A percentile compares a stretch with the other conserved stretches of the same genome.
Conservation (phyloP, 2,888 invertebrate genomes). For the Phania funesta region DNA sequence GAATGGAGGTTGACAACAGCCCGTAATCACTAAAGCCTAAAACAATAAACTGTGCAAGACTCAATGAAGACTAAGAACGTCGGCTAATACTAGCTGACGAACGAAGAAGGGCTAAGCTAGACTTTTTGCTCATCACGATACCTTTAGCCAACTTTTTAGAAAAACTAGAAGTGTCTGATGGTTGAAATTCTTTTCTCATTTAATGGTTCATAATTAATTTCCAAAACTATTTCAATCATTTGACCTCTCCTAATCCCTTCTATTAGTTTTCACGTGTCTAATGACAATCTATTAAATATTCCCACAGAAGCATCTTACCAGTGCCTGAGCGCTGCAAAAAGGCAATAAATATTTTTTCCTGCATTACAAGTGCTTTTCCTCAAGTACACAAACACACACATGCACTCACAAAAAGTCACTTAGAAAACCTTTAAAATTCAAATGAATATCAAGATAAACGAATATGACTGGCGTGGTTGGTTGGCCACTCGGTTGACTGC, state of each 20-base stretch:
- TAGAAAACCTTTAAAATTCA: constrained; percentile 37
- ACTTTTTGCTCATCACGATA: too few relatives aligned
- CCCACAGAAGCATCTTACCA: too few relatives aligned
- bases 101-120: too few relatives aligned
- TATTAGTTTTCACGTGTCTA: not conserved
- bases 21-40: too few relatives aligned
- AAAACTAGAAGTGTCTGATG: too few relatives aligned
- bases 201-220: not conserved
- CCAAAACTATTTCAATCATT: not conserved
- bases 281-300: not conserved
- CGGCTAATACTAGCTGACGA: too few relatives aligned
- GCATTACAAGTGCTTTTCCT: constrained; percentile 34
- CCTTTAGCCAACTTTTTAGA: too few relatives aligned
- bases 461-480: constrained; percentile 24
- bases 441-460: constrained; percentile 47
- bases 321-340: not conserved
- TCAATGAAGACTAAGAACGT: too few relatives aligned
- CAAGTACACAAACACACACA: not conserved
- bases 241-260: not conserved
- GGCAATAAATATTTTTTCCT: constrained; percentile 7
- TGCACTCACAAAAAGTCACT: constrained; percentile 18
- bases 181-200: too few relatives aligned
- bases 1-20: too few relatives aligned
- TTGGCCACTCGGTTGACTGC: constrained; percentile 11
- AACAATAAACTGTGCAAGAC: too few relatives aligned